Conservation (phyloP, 2,113 vertebrate genomes). For the Andinoacara biseriatus region DNA sequence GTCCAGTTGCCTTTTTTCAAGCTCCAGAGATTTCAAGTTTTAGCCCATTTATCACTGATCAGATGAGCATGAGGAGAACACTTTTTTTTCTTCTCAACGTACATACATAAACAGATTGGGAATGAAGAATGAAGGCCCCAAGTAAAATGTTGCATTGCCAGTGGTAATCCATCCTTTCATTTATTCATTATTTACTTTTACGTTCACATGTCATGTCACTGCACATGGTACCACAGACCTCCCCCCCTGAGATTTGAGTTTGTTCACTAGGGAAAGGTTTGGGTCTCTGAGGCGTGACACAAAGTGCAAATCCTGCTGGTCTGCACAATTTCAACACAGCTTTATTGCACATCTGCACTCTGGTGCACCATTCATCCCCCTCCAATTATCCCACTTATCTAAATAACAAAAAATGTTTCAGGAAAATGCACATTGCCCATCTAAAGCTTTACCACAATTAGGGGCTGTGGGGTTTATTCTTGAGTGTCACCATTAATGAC, state of each 20-base stretch:
- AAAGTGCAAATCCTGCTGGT: constrained; percentile 32
- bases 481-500: constrained; percentile 74
- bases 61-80: neutral
- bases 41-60: neutral
- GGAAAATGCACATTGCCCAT: constrained; percentile 56
- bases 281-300: constrained; percentile 17
- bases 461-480: constrained; percentile 52
- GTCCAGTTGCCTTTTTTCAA: no score
- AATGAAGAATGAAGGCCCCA: neutral
- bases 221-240: neutral
- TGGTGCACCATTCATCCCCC: constrained; percentile 21
- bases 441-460: constrained; percentile 57
- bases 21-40: neutral
- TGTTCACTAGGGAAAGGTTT: neutral
- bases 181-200: neutral
- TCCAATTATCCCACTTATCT: constrained; percentile 73
- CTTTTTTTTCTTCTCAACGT: neutral
- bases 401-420: constrained; percentile 70
- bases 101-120: neutral
- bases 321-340: constrained; percentile 29
- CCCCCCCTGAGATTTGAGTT: neutral
- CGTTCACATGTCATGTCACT: neutral
- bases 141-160: neutral
- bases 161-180: neutral
- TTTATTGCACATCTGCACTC: constrained; percentile 50